phyloP scores from a whole-genome alignment of 2,888 invertebrate species.

The Pollenia griseotomentosa region DNA sequence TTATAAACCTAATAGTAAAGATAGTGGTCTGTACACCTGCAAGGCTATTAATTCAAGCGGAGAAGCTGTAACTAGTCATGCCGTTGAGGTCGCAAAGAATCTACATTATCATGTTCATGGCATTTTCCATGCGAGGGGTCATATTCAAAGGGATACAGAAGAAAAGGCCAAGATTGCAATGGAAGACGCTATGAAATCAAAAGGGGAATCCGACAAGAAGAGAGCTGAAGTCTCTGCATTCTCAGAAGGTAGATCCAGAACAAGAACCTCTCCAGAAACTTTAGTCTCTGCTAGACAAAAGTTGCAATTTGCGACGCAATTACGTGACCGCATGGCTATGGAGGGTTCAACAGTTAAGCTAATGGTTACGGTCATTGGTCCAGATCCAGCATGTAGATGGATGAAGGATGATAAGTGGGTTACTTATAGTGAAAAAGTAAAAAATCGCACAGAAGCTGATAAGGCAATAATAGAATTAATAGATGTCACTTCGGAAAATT shows the following conservation, averaged over 20 bases:
- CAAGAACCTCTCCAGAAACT: constrained; percentile 79
- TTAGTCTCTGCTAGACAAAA: constrained; percentile 83
- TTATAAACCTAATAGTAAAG: constrained; percentile 85
- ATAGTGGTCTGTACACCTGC: constrained; percentile 89
- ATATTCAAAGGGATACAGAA: constrained; percentile 81
- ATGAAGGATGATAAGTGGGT: constrained; percentile 89
- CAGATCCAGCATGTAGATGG: constrained; percentile 90
- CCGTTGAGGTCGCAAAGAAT: constrained; percentile 85
- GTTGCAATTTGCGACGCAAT: constrained; percentile 88
- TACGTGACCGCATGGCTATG: constrained; percentile 91
- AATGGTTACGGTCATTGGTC: constrained; percentile 90
- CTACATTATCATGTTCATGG: constrained; percentile 84
- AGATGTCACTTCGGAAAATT: constrained; percentile 88
- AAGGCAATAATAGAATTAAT: constrained; percentile 90
- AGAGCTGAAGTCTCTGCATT: constrained; percentile 76
- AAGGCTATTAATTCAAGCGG: constrained; percentile 89
- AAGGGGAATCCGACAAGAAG: constrained; percentile 82
- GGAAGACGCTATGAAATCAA: constrained; percentile 83
- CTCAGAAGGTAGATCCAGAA: constrained; percentile 75
- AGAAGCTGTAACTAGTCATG: constrained; percentile 84
- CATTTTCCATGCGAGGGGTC: constrained; percentile 83
- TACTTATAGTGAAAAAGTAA: constrained; percentile 86
- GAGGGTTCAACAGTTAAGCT: constrained; percentile 91
- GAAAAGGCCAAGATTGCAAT: constrained; percentile 81
- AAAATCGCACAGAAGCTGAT: constrained; percentile 88